Conservation (phyloP, 2,797 vertebrate genomes). For the Myiotriccus ornatus region DNA sequence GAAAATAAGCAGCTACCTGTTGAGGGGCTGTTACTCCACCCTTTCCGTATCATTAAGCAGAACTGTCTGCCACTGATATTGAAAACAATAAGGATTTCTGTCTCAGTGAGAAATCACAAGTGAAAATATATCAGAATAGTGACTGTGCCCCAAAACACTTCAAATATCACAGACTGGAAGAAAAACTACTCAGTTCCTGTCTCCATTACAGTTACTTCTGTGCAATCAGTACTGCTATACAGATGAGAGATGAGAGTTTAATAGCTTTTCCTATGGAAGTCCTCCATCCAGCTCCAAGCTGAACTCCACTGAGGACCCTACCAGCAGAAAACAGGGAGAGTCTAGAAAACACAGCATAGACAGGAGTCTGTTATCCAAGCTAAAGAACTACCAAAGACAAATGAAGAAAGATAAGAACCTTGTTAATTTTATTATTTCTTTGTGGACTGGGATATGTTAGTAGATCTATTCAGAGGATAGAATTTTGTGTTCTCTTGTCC, state of each 20-base stretch:
- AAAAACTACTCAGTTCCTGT: neutral
- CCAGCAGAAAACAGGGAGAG: neutral
- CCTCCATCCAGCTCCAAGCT: neutral
- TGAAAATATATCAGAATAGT: neutral
- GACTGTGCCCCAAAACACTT: neutral
- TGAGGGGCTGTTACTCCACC: neutral
- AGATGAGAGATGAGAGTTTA: neutral
- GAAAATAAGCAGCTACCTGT: neutral
- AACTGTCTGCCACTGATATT: neutral
- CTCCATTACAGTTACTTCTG: neutral
- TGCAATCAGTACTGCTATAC: neutral
- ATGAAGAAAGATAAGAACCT: neutral
- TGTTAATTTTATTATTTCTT: neutral
- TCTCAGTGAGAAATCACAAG: neutral
- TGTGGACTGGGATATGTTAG: neutral
- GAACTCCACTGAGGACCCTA: neutral
- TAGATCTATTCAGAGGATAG: neutral
- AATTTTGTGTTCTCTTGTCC: neutral
- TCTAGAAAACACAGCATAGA: neutral
- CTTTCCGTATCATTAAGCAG: neutral
- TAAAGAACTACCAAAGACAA: neutral
- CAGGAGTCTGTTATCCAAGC: neutral
- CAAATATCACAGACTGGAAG: neutral
- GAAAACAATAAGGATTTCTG: neutral
- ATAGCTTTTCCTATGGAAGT: neutral